These are phyloP conservation scores for Prunella himalayana DNA, from an alignment of 2,113 vertebrate genomes.

Conservation along the genomic window DNA sequence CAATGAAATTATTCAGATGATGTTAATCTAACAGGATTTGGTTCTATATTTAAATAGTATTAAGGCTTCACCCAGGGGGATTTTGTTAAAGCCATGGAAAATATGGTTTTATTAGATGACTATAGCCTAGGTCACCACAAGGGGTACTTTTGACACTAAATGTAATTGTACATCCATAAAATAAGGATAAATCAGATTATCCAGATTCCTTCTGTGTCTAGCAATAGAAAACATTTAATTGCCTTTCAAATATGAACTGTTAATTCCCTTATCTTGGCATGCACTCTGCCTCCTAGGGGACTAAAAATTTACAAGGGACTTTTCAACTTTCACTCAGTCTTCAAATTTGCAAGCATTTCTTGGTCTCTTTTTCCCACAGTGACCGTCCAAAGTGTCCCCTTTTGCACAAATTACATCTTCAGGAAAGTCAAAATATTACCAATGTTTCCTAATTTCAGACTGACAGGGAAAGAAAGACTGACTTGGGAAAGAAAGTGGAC, in stretches of 20 bases:
- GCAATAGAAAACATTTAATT: conserved; percentile 22
- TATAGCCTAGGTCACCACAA: not conserved
- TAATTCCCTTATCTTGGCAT: not conserved
- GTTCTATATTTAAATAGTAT: conserved; percentile 35
- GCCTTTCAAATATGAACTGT: not conserved
- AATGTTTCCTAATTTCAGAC: not conserved
- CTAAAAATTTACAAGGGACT: not conserved
- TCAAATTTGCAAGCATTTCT: not conserved
- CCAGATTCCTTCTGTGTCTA: not conserved
- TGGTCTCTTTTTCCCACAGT: not conserved
- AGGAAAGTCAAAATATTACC: not conserved
- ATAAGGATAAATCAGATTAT: conserved; percentile 8
- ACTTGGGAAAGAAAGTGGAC: not conserved
- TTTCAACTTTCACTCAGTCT: not conserved
- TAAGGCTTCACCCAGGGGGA: not conserved
- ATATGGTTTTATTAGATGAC: not conserved
- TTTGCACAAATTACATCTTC: not conserved
- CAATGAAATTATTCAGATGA: not conserved
- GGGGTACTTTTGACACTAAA: conserved; percentile 5
- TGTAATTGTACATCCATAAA: not conserved
- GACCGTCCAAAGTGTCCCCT: not conserved
- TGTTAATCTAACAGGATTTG: conserved; percentile 33
- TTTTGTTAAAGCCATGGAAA: conserved; percentile 6
- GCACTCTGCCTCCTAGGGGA: not conserved
- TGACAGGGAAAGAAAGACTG: not conserved